Percentiles rank a stretch among this genome's conserved stretches.
Evolutionary conservation across 2,797 vertebrate species (phyloP).

Genomic region (Lindbergichthys nudifrons): DNA sequence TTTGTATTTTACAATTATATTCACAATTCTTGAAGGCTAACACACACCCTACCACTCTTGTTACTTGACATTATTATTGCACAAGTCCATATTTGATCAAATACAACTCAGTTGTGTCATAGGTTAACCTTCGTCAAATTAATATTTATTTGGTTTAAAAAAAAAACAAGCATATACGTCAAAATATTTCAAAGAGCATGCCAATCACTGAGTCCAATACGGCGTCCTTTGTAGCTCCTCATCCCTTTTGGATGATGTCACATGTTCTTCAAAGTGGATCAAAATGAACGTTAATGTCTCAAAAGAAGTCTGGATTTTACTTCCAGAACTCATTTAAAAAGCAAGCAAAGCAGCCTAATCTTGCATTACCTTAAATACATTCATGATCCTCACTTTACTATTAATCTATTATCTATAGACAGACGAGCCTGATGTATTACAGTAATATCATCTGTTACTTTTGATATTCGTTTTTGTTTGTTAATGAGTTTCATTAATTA

Average conservation of each 20-base stretch:
- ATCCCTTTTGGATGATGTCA: not conserved
- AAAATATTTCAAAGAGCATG: not conserved
- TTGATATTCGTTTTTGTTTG: not conserved
- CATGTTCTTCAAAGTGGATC: constrained; percentile 6
- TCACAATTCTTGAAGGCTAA: constrained; percentile 7
- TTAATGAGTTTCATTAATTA: no score
- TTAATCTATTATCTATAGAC: not conserved
- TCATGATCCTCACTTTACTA: not conserved
- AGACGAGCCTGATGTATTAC: not conserved
- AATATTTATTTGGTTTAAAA: not conserved
- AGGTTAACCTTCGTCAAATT: not conserved
- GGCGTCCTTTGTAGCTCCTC: not conserved
- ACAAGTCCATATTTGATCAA: no score
- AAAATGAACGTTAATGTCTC: not conserved
- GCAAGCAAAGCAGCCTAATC: not conserved
- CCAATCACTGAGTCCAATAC: not conserved
- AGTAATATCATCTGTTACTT: not conserved
- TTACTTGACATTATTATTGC: not conserved
- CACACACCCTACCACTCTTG: not conserved
- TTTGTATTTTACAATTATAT: not conserved
- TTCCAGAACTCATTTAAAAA: not conserved
- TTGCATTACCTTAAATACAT: constrained; percentile 10
- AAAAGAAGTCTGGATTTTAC: not conserved
- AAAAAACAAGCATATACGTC: not conserved
- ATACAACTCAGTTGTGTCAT: not conserved